Percentiles rank a stretch among this genome's conserved stretches.
Evolutionary conservation across 2,888 invertebrate genomes (phyloP).

Genomic region (Escarpia spicata): DNA sequence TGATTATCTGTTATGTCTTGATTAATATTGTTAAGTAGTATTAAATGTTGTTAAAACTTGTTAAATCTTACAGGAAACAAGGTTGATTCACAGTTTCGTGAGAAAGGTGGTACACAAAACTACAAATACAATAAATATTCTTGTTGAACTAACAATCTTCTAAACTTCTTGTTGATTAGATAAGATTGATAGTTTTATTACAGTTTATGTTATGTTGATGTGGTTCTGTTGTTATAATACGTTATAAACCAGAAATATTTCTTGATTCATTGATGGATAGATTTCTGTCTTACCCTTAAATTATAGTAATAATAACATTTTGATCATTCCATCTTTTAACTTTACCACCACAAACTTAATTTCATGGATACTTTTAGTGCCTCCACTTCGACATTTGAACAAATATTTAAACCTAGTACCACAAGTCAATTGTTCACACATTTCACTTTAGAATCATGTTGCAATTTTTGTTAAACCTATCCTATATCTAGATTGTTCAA

Average conservation of each 20-base stretch:
- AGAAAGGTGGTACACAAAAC: background rate
- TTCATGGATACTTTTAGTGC: background rate
- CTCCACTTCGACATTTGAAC: background rate
- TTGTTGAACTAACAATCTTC: background rate
- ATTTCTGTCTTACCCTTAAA: background rate
- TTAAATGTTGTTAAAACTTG: background rate
- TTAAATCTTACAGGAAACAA: background rate
- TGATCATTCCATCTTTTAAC: no score
- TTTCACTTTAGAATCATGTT: no score
- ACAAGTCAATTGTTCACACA: no score
- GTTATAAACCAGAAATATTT: slow-evolving; percentile 5
- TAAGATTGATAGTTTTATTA: background rate
- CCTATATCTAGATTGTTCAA: no score
- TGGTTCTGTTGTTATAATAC: background rate
- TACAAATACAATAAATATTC: background rate
- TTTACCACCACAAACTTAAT: background rate
- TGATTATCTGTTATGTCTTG: no score
- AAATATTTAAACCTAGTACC: background rate
- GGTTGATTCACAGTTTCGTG: background rate
- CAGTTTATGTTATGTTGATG: background rate
- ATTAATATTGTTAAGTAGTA: no score
- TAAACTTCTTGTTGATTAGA: background rate
- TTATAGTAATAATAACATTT: background rate
- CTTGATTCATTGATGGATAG: background rate
- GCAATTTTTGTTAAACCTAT: no score